Conservation (phyloP, 2,888 invertebrate species). For the Cheilosia soror region DNA sequence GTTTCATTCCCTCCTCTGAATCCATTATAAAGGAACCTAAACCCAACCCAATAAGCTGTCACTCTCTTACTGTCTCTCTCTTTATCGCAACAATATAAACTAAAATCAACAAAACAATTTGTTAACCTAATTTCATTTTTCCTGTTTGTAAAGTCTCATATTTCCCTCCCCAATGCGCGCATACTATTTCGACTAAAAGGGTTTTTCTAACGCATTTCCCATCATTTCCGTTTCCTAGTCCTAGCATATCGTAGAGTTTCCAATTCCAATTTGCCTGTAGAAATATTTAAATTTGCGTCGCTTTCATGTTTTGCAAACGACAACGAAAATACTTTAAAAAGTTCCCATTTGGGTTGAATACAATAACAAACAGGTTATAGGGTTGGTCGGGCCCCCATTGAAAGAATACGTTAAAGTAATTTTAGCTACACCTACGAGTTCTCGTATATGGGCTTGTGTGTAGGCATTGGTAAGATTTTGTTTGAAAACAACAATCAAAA, state of each 20-base stretch:
- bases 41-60: neutral
- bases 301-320: neutral
- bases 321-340: slow-evolving; percentile 20
- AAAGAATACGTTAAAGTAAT: too few relatives aligned
- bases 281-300: slow-evolving; percentile 32
- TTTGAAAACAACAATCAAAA: too few relatives aligned
- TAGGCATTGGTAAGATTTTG: too few relatives aligned
- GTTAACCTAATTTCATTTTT: slow-evolving; percentile 56
- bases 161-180: neutral
- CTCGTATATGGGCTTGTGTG: too few relatives aligned
- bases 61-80: too few relatives aligned
- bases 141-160: slow-evolving; percentile 51
- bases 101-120: slow-evolving; percentile 54
- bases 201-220: slow-evolving; percentile 34
- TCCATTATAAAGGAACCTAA: neutral
- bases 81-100: neutral
- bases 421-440: too few relatives aligned
- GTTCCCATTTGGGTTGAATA: neutral
- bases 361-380: neutral
- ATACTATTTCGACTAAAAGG: neutral
- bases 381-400: too few relatives aligned
- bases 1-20: neutral
- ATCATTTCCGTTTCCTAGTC: slow-evolving; percentile 25
- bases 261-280: slow-evolving; percentile 23
- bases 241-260: slow-evolving; percentile 9